A percentile compares a stretch with the other conserved stretches of the same genome.
Conservation (phyloP, 2,888 invertebrate genomes). For the Tipula lateralis region DNA sequence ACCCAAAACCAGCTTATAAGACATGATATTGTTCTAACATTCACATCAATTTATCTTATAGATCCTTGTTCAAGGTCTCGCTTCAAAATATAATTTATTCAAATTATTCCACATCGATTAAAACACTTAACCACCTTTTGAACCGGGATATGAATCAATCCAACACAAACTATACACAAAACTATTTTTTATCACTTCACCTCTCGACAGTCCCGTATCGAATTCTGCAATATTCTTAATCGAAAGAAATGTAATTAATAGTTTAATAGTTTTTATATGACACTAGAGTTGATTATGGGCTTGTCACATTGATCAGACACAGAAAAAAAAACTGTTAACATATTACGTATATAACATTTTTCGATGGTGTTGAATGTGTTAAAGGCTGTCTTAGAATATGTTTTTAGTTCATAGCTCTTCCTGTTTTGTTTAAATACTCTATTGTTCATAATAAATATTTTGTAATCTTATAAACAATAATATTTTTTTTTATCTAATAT, state of each 20-base stretch:
- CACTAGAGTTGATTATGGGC: background rate
- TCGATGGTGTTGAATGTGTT: background rate
- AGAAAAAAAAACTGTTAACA: background rate
- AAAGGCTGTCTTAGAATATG: background rate
- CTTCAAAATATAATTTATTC: too few species aligned
- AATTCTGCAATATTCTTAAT: background rate
- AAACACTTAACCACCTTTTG: background rate
- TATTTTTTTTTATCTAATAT: background rate
- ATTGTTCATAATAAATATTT: background rate
- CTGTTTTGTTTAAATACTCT: background rate
- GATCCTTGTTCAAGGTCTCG: too few species aligned
- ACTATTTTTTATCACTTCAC: background rate
- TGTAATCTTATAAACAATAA: constrained; percentile 19
- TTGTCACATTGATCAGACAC: background rate
- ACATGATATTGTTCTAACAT: too few species aligned
- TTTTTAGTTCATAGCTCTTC: constrained; percentile 1
- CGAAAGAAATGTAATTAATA: background rate
- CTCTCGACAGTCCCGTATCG: background rate
- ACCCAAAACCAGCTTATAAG: too few species aligned
- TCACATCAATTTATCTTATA: too few species aligned
- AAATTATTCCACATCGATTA: background rate
- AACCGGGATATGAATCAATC: constrained; percentile 13
- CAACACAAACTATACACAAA: background rate
- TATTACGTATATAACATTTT: background rate
- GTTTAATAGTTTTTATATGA: background rate